Evolutionary conservation across 2,888 invertebrate genomes (phyloP), one percentile per base, ranked within the genome.

Genomic region (Noctua pronuba): DNA sequence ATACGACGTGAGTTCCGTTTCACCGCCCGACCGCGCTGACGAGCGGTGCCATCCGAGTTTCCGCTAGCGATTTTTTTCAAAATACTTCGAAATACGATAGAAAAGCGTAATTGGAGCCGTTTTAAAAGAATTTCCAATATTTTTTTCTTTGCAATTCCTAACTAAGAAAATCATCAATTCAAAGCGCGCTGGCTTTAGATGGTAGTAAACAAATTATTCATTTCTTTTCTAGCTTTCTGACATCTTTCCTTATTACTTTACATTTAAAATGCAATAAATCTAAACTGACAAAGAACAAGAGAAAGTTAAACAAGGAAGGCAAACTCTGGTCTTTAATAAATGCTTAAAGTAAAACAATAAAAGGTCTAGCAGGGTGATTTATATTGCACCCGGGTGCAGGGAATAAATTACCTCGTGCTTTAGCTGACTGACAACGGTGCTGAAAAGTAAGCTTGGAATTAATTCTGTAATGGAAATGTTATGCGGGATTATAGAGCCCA

Each of bases 301-400:
- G 58, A 41, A 73, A 79, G 60, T 79, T 65, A 60, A 83, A 69
- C 62, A 81, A 73, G 66, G 79, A 66, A 64, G 58, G 74, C 24
- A 55, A 73, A 49, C 44, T 35, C 52, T 44, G 52, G 67, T 64
- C 44, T 69, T 77, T 81, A 85, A 71, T 88, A 81, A 78, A 73
- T 70, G 60, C 67, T 76, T 70, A 55, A 75, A 83, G 58, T 60
- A 60, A 69, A 68, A 75, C 68, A 84, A 70, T 71, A 71, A 73
- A 81, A 73, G n/a, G 73, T 73, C 76, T 55, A 18, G 31, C 44
- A 6, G 55, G 7, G 49, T 75, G 80, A 88, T 88, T 88, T 86
- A 88, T 85, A 69, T 69, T 85, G 88, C 88, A 82, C 76, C 79
- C 75, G 73, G 80, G 52, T 78, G 83, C 71, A 88, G 8, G 66